Evolutionary conservation across 2,113 vertebrate genomes (phyloP).

Genomic region (Suncus etruscus): DNA sequence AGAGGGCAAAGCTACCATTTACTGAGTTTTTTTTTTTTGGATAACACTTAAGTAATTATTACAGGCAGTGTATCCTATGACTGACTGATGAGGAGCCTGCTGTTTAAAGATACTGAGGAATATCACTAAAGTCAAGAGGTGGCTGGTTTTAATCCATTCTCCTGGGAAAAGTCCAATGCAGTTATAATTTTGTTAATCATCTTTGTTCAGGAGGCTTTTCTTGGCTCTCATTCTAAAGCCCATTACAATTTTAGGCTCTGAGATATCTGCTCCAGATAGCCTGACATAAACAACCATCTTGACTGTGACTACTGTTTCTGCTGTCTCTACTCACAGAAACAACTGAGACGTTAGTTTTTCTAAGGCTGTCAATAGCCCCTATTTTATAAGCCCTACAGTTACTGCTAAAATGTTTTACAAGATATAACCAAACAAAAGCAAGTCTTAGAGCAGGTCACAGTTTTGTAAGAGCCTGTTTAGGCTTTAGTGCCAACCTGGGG

Average conservation of each 20-base stretch:
- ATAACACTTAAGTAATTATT: not conserved
- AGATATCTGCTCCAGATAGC: constrained; percentile 32
- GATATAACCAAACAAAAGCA: constrained; percentile 77
- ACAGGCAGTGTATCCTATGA: not conserved
- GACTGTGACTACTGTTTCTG: not conserved
- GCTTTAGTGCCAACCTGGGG: constrained; percentile 77
- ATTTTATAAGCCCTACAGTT: constrained; percentile 73
- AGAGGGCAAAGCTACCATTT: not conserved
- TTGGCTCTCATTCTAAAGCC: not conserved
- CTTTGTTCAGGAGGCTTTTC: not conserved
- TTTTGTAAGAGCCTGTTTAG: constrained; percentile 81
- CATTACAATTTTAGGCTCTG: not conserved
- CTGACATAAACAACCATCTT: not conserved
- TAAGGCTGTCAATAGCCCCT: constrained; percentile 29
- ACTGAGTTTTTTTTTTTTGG: not conserved
- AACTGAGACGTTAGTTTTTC: constrained; percentile 48
- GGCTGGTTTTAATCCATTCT: not conserved
- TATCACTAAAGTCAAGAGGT: not conserved
- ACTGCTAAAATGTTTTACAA: constrained; percentile 75
- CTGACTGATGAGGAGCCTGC: not conserved
- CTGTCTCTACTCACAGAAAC: constrained; percentile 34
- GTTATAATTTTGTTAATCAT: not conserved
- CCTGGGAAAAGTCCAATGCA: not conserved
- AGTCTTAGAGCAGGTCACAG: constrained; percentile 82
- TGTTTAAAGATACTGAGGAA: constrained; percentile 9